Conservation (phyloP, 2,113 vertebrate genomes). For the Rhinoderma darwinii region DNA sequence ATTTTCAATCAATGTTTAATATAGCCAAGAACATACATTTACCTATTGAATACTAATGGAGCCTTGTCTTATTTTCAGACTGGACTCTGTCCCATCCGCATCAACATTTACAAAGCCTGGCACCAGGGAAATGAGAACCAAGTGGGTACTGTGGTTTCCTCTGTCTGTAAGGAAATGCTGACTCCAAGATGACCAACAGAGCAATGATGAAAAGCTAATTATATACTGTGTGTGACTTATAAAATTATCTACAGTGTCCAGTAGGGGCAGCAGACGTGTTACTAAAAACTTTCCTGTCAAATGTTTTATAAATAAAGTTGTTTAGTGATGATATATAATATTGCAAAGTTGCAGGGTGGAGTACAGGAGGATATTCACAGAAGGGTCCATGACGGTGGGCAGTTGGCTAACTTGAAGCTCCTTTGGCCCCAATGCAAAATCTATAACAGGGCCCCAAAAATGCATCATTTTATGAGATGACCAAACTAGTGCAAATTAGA, state of each 20-base stretch:
- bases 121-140: slow-evolving; percentile 32
- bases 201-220: background rate
- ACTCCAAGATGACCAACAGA: slow-evolving; percentile 15
- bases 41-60: slow-evolving; percentile 46
- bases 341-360: too few relatives aligned
- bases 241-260: background rate
- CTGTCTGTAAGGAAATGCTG: slow-evolving; percentile 33
- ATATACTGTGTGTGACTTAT: background rate
- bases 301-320: too few relatives aligned
- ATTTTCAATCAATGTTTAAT: slow-evolving; percentile 32
- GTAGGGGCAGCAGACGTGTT: background rate
- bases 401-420: too few relatives aligned
- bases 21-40: slow-evolving; percentile 30
- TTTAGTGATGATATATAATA: too few relatives aligned
- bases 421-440: too few relatives aligned
- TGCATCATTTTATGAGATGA: too few relatives aligned
- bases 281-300: too few relatives aligned
- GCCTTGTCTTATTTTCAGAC: slow-evolving; percentile 24
- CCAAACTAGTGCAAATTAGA: too few relatives aligned
- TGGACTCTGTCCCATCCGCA: slow-evolving; percentile 5
- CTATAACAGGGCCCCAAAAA: too few relatives aligned
- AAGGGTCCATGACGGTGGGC: too few relatives aligned
- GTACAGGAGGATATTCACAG: too few relatives aligned
- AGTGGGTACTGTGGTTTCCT: slow-evolving; percentile 15
- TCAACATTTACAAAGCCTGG: slow-evolving; percentile 28